A percentile compares a stretch with the other conserved stretches of the same genome.
Conservation (phyloP, 2,888 invertebrate species). For the Plebejus melissa region DNA sequence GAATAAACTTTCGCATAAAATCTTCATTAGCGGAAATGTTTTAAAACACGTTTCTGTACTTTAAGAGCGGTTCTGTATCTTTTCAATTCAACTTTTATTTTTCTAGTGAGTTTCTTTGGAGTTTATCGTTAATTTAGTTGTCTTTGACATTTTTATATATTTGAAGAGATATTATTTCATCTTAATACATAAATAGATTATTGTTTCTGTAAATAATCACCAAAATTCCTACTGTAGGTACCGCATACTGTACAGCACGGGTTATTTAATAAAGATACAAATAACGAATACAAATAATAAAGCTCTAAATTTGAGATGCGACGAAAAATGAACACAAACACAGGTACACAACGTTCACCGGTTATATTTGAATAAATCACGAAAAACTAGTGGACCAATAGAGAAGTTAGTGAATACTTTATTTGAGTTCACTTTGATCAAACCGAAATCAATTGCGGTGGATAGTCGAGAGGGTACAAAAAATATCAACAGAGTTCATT, state of each 20-base stretch:
- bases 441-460: constrained; percentile 30
- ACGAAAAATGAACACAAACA: not conserved
- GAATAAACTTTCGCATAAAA: constrained; percentile 41
- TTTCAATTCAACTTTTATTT: constrained; percentile 23
- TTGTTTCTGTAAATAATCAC: no score
- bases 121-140: not conserved
- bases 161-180: no score
- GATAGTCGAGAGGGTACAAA: constrained; percentile 34
- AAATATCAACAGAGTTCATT: constrained; percentile 48
- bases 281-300: not conserved
- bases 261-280: no score
- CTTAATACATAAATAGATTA: no score
- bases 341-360: not conserved
- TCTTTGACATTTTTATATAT: no score
- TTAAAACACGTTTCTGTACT: constrained; percentile 29
- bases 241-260: no score
- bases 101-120: not conserved
- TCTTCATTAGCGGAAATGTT: constrained; percentile 41
- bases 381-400: not conserved
- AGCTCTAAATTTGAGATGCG: not conserved
- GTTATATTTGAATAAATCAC: constrained; percentile 15
- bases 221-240: no score
- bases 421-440: constrained; percentile 22
- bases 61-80: constrained; percentile 24
- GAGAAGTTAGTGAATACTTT: constrained; percentile 23